phyloP scores from a whole-genome alignment of 1,140 invertebrate species.

The Diachasmimorpha longicaudata region DNA sequence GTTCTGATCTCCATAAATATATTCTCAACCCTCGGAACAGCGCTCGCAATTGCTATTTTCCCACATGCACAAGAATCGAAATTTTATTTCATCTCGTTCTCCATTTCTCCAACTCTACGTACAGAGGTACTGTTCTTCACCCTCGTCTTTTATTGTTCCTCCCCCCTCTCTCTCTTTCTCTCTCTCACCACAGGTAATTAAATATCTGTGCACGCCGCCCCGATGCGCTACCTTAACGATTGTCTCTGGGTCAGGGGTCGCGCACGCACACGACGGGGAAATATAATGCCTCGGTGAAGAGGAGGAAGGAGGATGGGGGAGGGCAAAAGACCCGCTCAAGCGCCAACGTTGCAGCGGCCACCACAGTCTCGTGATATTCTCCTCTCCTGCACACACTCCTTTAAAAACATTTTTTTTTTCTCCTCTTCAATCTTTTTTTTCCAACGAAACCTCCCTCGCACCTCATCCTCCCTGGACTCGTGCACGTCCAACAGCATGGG shows the following conservation, averaged over 20 bases:
- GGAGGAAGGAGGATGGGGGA: background rate
- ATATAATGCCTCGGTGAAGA: conserved; percentile 38
- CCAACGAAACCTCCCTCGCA: conserved; percentile 3
- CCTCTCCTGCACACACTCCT: conserved; percentile 5
- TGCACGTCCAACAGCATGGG: conserved; percentile 50
- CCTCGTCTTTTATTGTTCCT: conserved; percentile 35
- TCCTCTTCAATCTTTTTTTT: background rate
- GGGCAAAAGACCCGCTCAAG: background rate
- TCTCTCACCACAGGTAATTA: conserved; percentile 53
- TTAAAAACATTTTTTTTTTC: background rate
- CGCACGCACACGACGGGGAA: conserved; percentile 38
- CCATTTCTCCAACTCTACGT: conserved; percentile 11
- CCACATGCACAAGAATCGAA: background rate
- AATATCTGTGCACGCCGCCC: conserved; percentile 52
- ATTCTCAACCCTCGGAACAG: background rate
- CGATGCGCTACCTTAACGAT: conserved; percentile 61
- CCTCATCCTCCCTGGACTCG: background rate
- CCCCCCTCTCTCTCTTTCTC: conserved; percentile 23
- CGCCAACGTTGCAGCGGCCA: background rate
- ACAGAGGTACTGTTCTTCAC: conserved; percentile 1
- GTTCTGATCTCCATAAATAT: too few species aligned
- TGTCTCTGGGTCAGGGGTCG: conserved; percentile 58
- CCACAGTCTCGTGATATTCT: background rate
- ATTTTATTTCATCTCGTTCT: conserved; percentile 29
- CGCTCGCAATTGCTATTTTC: background rate